phyloP scores from a whole-genome alignment of 1,140 invertebrate species.

The Microplitis demolitor region DNA sequence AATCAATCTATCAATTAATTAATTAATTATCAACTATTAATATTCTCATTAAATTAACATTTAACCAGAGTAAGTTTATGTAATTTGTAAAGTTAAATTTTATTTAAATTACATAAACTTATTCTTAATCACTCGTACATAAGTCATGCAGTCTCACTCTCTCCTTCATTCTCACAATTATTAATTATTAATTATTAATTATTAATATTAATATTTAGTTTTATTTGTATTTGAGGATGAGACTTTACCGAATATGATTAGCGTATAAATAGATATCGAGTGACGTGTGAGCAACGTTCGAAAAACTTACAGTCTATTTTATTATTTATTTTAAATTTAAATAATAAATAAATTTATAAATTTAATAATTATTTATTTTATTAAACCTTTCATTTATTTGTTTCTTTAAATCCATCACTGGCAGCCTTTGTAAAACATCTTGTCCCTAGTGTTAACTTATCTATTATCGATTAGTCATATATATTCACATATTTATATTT shows the following conservation, averaged over 20 bases:
- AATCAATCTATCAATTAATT: too few species aligned
- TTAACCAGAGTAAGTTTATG: not conserved
- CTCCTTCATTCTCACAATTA: constrained; percentile 9
- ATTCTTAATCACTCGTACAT: not conserved
- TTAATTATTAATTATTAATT: not conserved
- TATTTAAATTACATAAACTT: constrained; percentile 16
- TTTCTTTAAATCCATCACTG: not conserved
- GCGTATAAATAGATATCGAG: constrained; percentile 26
- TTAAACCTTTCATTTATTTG: not conserved
- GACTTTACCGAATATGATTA: constrained; percentile 17
- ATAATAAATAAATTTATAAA: not conserved
- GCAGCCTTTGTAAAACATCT: not conserved
- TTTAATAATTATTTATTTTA: not conserved
- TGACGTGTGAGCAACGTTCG: constrained; percentile 30
- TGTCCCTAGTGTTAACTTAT: constrained; percentile 17
- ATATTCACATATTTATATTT: not conserved
- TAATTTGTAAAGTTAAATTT: not conserved
- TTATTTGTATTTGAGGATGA: constrained; percentile 12
- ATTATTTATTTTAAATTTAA: not conserved
- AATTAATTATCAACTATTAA: not conserved
- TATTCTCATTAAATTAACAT: not conserved
- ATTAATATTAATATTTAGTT: too few species aligned
- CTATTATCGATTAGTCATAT: constrained; percentile 16
- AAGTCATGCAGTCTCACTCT: constrained; percentile 9
- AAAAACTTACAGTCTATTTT: constrained; percentile 21